Percentiles rank a stretch among this genome's conserved stretches.
Evolutionary conservation across 2,888 invertebrate genomes (phyloP).

Genomic region (Ptilodon capucinus): DNA sequence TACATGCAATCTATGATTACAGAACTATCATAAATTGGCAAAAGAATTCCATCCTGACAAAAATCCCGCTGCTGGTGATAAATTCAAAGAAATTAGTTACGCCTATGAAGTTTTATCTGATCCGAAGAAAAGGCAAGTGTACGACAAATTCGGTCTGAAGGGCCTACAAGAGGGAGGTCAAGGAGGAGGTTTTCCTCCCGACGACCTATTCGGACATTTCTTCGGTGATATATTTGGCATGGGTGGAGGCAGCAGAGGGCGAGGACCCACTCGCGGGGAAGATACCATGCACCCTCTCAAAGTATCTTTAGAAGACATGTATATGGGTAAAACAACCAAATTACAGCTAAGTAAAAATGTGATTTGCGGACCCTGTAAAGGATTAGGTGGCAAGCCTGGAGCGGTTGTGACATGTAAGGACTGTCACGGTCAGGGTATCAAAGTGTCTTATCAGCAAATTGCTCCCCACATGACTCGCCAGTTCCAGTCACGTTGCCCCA

Average conservation of each 20-base stretch:
- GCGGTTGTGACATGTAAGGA: slow-evolving; percentile 85
- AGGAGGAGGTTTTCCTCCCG: slow-evolving; percentile 80
- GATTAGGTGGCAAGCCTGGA: slow-evolving; percentile 89
- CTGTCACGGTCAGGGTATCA: slow-evolving; percentile 91
- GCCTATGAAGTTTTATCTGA: slow-evolving; percentile 97
- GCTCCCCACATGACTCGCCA: slow-evolving; percentile 85
- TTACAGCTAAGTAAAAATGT: slow-evolving; percentile 92
- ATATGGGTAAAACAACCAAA: slow-evolving; percentile 93
- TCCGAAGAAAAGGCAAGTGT: slow-evolving; percentile 91
- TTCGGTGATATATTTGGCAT: slow-evolving; percentile 84
- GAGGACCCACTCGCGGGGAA: slow-evolving; percentile 87
- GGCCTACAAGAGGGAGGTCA: slow-evolving; percentile 92
- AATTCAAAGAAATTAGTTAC: slow-evolving; percentile 97
- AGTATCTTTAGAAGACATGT: slow-evolving; percentile 95
- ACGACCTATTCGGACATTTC: slow-evolving; percentile 86
- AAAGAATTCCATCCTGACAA: slow-evolving; percentile 97
- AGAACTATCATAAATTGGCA: slow-evolving; percentile 95
- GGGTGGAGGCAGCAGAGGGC: slow-evolving; percentile 79
- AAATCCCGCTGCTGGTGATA: slow-evolving; percentile 94
- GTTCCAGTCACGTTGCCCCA: slow-evolving; percentile 83
- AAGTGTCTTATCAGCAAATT: slow-evolving; percentile 88
- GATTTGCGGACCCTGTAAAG: slow-evolving; percentile 89
- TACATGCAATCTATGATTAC: slow-evolving; percentile 45
- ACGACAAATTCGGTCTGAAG: slow-evolving; percentile 93
- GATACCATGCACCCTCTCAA: slow-evolving; percentile 92